phyloP scores from a whole-genome alignment of 2,113 vertebrate species.

The Emberiza fucata region DNA sequence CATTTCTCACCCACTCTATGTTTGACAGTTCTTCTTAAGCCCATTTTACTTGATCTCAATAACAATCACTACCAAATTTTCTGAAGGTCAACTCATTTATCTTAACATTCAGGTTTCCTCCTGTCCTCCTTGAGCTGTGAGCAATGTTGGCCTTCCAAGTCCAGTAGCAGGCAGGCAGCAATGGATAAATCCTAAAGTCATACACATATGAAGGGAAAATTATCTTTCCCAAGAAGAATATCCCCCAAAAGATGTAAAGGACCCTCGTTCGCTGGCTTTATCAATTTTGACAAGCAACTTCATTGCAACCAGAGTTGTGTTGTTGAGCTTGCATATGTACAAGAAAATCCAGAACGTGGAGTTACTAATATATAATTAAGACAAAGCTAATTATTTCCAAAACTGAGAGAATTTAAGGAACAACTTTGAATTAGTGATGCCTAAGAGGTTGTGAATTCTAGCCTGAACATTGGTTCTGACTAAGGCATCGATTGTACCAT shows the following conservation, averaged over 20 bases:
- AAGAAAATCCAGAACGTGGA: neutral
- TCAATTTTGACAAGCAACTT: neutral
- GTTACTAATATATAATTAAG: neutral
- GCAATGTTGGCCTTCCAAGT: neutral
- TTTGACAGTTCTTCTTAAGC: neutral
- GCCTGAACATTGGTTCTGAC: neutral
- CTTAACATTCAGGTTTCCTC: neutral
- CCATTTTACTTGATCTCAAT: neutral
- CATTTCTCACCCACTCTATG: neutral
- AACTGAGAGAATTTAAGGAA: neutral
- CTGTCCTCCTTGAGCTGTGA: neutral
- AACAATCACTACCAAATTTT: neutral
- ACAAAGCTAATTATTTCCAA: neutral
- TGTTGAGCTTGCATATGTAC: accelerated
- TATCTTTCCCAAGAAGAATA: neutral
- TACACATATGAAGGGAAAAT: neutral
- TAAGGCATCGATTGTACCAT: neutral
- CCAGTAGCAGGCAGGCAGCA: neutral
- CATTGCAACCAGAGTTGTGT: neutral
- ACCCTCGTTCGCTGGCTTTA: neutral
- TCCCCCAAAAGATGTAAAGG: neutral
- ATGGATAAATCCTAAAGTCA: neutral
- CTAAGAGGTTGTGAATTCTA: neutral
- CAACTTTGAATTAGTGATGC: neutral
- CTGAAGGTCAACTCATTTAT: neutral